Base-by-base conservation (phyloP, 2,113 vertebrate species). In the Fukomys damarensis region DNA sequence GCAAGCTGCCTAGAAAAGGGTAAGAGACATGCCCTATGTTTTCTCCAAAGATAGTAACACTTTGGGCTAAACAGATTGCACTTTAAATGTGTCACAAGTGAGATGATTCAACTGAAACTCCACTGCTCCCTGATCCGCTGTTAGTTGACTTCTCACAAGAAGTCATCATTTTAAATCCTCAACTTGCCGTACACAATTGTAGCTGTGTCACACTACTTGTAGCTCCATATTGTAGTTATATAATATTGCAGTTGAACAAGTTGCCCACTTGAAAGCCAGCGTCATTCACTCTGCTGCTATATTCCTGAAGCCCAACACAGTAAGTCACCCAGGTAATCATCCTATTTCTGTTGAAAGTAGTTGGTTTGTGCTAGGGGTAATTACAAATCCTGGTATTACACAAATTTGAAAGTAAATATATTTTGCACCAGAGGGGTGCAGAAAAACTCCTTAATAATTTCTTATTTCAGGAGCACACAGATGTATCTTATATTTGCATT, bases 51-150 rank as follows among this genome's bases (percentile, higher is more conserved):
- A 70, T 30, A 58, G 43, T 56, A 79, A 95, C 65, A 66, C n/a
- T 95, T 83, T 65, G 46, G n/a, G 16, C 65, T 81, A 93, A 89
- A 96, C 88, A 97, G 86, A 96, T 82, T 93, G 94, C 91, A 77
- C 87, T 81, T 86, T 87, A 96, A 96, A 30, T 86, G 86, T 96
- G n/a, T 88, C 59, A 95, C 68, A 86, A 91, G 80, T 63, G 52
- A 77, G 46, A 94, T 77, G 89, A 93, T 91, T 91, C 94, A 97
- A 91, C 41, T 65, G 66, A 86, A 94, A 83, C 35, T 74, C 95
- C 22, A 3, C 85, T 19, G 41, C 65, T 93, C 66, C 17, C 35
- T 72, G 38, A 88, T 83, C 56, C 79, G n/a, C 38, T 95, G 46
- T 91, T 86, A 86, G 43, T 74, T 83, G 10, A 93, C 63, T 86